Conservation (phyloP, 2,113 vertebrate genomes). For the Taurulus bubalis region DNA sequence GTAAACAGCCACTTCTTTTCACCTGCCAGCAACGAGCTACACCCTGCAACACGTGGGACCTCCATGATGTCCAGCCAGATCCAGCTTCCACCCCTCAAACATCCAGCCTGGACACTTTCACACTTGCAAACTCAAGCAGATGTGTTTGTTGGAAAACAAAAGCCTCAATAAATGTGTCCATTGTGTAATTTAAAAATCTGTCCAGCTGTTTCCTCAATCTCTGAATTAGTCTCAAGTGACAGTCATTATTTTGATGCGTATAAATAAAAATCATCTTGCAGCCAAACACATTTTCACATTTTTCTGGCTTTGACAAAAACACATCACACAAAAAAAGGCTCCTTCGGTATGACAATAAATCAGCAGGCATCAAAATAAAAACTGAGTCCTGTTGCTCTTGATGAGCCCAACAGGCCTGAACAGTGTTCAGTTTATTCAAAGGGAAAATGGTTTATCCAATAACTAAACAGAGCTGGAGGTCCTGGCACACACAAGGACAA, state of each 20-base stretch:
- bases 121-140: background rate
- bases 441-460: slow-evolving; percentile 65
- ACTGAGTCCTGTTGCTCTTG: slow-evolving; percentile 2
- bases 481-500: slow-evolving; percentile 16
- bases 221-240: background rate
- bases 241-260: background rate
- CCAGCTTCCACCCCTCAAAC: background rate
- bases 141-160: background rate
- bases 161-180: background rate
- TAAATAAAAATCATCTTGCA: slow-evolving; percentile 15
- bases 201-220: background rate
- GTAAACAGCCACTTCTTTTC: background rate
- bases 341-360: background rate
- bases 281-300: background rate
- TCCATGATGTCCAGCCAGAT: background rate
- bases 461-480: slow-evolving; percentile 66
- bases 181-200: background rate
- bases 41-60: background rate
- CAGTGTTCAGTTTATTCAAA: slow-evolving; percentile 69
- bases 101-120: background rate
- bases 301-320: background rate
- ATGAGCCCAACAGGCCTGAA: slow-evolving; percentile 29
- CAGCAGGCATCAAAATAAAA: slow-evolving; percentile 13
- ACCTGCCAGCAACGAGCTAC: background rate
- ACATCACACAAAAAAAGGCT: background rate